Percentiles rank a stretch among this genome's conserved stretches.
phyloP scores from a whole-genome alignment of 2,888 invertebrate genomes.

The Chydorus sphaericus region DNA sequence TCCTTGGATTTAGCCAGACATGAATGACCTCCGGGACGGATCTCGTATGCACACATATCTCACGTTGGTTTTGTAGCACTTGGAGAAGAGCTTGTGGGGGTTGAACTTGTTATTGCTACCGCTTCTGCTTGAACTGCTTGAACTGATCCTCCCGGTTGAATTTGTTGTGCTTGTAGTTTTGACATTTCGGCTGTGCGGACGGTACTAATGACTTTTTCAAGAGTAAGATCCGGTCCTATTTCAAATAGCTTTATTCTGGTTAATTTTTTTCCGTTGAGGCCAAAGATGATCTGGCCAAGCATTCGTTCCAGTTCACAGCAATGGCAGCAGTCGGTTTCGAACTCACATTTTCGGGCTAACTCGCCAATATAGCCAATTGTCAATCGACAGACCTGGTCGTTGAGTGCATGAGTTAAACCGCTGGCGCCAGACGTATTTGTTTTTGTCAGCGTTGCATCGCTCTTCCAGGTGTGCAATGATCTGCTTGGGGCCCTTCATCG shows the following conservation, averaged over 20 bases:
- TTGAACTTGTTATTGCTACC: background rate
- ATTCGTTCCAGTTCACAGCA: background rate
- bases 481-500: background rate
- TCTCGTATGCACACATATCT: background rate
- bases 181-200: background rate
- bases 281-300: background rate
- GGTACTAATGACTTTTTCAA: background rate
- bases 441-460: slow-evolving; percentile 4
- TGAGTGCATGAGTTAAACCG: background rate
- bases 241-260: background rate
- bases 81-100: too few species aligned
- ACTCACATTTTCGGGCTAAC: slow-evolving; percentile 1
- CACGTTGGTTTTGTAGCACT: background rate
- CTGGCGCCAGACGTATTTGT: slow-evolving; percentile 3
- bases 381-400: background rate
- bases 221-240: background rate
- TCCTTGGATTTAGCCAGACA: background rate
- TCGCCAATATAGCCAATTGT: slow-evolving; percentile 8
- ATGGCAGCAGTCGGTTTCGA: background rate
- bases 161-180: background rate
- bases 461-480: background rate
- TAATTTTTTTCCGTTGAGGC: background rate
- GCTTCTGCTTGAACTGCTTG: background rate
- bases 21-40: background rate
- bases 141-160: background rate